phyloP scores from a whole-genome alignment of 2,797 vertebrate genomes.

The Chaetophractus vellerosus region DNA sequence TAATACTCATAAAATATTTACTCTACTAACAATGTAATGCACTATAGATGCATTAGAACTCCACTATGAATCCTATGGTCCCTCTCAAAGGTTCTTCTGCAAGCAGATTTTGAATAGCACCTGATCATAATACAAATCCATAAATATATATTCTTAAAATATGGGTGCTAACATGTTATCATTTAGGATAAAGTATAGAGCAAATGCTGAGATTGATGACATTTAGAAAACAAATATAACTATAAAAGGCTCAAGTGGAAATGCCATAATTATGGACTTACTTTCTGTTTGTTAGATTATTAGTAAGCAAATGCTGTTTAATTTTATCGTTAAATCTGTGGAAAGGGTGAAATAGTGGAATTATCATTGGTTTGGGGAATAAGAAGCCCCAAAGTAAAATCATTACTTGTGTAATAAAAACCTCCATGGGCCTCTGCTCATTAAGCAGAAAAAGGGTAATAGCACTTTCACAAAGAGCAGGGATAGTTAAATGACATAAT shows the following conservation, averaged over 20 bases:
- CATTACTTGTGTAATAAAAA: not conserved
- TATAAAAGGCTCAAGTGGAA: not conserved
- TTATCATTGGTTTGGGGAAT: not conserved
- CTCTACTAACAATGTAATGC: not conserved
- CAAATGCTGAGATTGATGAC: not conserved
- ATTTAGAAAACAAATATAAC: constrained; percentile 20
- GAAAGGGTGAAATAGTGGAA: not conserved
- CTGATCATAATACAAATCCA: not conserved
- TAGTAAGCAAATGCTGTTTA: not conserved
- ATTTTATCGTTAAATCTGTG: not conserved
- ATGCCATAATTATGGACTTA: not conserved
- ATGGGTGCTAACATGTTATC: not conserved
- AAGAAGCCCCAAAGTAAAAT: not conserved
- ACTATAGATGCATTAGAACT: not conserved
- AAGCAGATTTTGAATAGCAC: not conserved
- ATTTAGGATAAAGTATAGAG: not conserved
- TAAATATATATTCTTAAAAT: not conserved
- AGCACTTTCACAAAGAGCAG: not conserved
- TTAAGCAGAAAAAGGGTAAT: not conserved
- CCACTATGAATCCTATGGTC: not conserved
- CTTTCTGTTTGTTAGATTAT: not conserved
- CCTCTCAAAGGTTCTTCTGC: not conserved
- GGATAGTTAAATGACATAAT: not conserved
- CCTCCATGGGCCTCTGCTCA: not conserved
- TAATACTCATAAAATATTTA: constrained; percentile 34